A percentile compares a stretch with the other conserved stretches of the same genome.
These are phyloP conservation scores for Anagrus nilaparvatae DNA, from an alignment of 1,140 invertebrate genomes.

Conservation along the genomic window DNA sequence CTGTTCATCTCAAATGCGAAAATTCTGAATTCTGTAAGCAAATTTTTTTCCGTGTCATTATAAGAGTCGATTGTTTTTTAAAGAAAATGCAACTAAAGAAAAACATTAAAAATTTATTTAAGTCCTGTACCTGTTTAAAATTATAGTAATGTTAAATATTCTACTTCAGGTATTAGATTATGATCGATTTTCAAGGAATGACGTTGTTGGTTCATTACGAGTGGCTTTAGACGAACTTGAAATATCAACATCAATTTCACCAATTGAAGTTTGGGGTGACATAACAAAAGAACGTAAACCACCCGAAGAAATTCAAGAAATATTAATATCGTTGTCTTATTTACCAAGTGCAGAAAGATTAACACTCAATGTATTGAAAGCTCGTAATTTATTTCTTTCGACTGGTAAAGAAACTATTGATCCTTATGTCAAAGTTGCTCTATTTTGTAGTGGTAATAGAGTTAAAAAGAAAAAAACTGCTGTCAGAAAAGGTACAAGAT, in stretches of 20 bases:
- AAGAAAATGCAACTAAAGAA: no score
- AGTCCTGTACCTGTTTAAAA: no score
- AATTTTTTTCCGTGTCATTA: no score
- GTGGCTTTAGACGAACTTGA: slow-evolving; percentile 60
- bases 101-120: no score
- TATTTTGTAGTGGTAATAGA: slow-evolving; percentile 73
- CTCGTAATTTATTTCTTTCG: slow-evolving; percentile 65
- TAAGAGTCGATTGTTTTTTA: no score
- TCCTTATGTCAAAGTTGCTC: slow-evolving; percentile 85
- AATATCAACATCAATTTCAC: slow-evolving; percentile 48
- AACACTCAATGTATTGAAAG: slow-evolving; percentile 74
- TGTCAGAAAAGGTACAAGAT: slow-evolving; percentile 71
- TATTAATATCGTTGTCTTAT: slow-evolving; percentile 74
- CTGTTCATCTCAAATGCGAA: no score
- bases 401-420: slow-evolving; percentile 49
- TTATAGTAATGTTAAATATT: neutral
- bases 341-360: slow-evolving; percentile 76
- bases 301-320: slow-evolving; percentile 67
- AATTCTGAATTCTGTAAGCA: no score
- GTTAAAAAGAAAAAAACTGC: slow-evolving; percentile 89
- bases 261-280: slow-evolving; percentile 70
- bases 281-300: slow-evolving; percentile 64
- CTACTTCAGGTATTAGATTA: slow-evolving; percentile 52
- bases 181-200: slow-evolving; percentile 65
- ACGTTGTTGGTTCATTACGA: slow-evolving; percentile 65